A percentile compares a stretch with the other conserved stretches of the same genome.
Conservation (phyloP, 2,888 invertebrate species). For the Trichogramma dendrolimi region DNA sequence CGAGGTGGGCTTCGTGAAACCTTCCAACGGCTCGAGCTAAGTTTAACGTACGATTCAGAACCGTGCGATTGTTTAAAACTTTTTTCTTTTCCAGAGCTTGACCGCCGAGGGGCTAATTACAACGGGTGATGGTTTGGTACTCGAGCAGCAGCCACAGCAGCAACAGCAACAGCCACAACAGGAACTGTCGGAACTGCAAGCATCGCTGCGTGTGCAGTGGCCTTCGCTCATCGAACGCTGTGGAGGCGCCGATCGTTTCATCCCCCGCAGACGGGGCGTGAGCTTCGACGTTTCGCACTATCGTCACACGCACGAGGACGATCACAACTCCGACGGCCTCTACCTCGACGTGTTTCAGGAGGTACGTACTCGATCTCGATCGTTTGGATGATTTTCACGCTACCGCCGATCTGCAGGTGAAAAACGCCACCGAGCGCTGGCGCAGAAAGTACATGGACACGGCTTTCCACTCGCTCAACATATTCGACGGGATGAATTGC, state of each 20-base stretch:
- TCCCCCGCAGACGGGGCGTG: constrained; percentile 33
- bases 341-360: constrained; percentile 35
- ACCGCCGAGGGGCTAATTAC: no score
- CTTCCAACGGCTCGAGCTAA: no score
- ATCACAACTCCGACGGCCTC: not conserved
- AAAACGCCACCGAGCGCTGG: constrained; percentile 27
- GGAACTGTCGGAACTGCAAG: no score
- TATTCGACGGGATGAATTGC: constrained; percentile 26
- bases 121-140: no score
- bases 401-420: constrained; percentile 14
- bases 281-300: constrained; percentile 36
- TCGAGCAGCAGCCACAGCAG: no score
- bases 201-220: no score
- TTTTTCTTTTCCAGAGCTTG: no score
- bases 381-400: not conserved
- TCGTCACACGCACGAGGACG: constrained; percentile 22
- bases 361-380: constrained; percentile 27
- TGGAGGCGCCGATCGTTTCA: constrained; percentile 37
- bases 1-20: no score
- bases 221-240: no score
- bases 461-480: constrained; percentile 25
- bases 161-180: no score
- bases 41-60: no score
- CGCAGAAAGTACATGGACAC: constrained; percentile 31
- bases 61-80: no score